Conservation (phyloP, 2,888 invertebrate genomes). For the Noctuana brunneofusca region DNA sequence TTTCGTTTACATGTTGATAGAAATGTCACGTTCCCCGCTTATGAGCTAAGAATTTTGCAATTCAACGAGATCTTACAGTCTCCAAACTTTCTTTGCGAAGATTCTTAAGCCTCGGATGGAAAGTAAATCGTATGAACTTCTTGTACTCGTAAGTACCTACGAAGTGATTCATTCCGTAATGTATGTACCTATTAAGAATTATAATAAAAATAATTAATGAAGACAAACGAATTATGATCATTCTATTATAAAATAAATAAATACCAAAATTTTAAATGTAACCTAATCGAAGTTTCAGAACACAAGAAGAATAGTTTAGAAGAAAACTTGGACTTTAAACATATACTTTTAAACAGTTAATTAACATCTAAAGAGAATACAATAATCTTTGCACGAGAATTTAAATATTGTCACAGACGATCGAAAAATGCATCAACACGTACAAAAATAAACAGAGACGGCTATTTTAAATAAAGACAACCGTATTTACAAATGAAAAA, state of each 20-base stretch:
- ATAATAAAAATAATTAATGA: no score
- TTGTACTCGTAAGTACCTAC: not conserved
- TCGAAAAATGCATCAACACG: not conserved
- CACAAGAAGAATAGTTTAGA: no score
- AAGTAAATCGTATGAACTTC: conserved; percentile 17
- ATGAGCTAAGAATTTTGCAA: conserved; percentile 55
- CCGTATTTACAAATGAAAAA: conserved; percentile 28
- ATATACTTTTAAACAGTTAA: no score
- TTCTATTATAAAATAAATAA: no score
- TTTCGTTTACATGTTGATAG: conserved; percentile 47
- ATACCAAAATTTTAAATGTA: no score
- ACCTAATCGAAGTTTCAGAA: no score
- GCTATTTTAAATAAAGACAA: conserved; percentile 20
- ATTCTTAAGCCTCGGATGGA: conserved; percentile 8
- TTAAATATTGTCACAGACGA: not conserved
- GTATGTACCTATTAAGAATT: not conserved
- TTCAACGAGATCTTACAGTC: conserved; percentile 57
- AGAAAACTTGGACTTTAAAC: no score
- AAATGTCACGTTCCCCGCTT: conserved; percentile 54
- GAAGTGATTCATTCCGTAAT: not conserved
- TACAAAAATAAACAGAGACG: conserved; percentile 7
- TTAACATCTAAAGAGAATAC: no score
- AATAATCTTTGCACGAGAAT: not conserved
- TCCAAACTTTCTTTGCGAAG: conserved; percentile 49
- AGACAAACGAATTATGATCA: no score